phyloP scores from a whole-genome alignment of 2,888 invertebrate genomes.

The Lithophane leautieri region DNA sequence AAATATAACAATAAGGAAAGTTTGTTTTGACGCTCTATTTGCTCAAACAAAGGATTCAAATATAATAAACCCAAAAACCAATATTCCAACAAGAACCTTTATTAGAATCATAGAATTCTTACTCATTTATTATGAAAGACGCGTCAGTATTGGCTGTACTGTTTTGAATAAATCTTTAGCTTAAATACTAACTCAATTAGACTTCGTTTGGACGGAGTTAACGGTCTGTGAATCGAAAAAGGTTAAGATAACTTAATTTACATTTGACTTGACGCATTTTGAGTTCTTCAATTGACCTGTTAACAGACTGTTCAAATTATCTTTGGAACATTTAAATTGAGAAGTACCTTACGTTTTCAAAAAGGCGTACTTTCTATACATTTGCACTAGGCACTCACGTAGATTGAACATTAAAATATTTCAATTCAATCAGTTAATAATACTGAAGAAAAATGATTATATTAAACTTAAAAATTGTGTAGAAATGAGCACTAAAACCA shows the following conservation, averaged over 20 bases:
- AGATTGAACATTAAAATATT: not conserved
- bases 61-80: slow-evolving; percentile 45
- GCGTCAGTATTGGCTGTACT: slow-evolving; percentile 77
- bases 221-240: slow-evolving; percentile 84
- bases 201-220: slow-evolving; percentile 80
- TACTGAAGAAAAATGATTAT: not conserved
- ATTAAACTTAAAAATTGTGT: not conserved
- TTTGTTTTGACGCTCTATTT: not conserved
- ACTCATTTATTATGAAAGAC: slow-evolving; percentile 82
- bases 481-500: not conserved
- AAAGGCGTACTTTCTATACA: not conserved
- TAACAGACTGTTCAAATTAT: slow-evolving; percentile 37
- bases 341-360: not conserved
- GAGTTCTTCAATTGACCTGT: slow-evolving; percentile 54
- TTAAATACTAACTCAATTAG: slow-evolving; percentile 87
- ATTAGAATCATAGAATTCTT: slow-evolving; percentile 38
- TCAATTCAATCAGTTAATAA: not conserved
- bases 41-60: slow-evolving; percentile 17
- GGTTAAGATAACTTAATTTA: slow-evolving; percentile 84
- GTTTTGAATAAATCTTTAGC: slow-evolving; percentile 86
- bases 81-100: slow-evolving; percentile 20
- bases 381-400: too few species aligned
- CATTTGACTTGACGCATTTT: slow-evolving; percentile 75
- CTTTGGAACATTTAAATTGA: slow-evolving; percentile 26
- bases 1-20: not conserved